phyloP scores from a whole-genome alignment of 2,797 vertebrate species.

The Anguilla obscura region DNA sequence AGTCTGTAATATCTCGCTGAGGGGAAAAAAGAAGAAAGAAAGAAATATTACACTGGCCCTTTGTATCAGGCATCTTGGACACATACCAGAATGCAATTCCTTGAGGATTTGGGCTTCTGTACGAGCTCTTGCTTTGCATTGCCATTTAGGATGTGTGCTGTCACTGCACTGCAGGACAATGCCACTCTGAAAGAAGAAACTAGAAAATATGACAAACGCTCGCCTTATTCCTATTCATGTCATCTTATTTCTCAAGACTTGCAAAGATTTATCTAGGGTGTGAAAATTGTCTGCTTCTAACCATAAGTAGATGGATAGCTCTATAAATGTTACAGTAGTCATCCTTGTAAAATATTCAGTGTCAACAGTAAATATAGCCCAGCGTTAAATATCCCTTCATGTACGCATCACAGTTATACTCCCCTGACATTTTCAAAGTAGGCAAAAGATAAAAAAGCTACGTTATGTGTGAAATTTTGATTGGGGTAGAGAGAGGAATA shows the following conservation, averaged over 20 bases:
- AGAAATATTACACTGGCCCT: background rate
- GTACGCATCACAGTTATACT: background rate
- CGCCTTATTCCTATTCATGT: background rate
- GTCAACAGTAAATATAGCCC: background rate
- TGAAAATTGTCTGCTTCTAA: background rate
- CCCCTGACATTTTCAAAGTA: background rate
- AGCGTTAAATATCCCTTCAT: background rate
- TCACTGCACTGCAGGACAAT: background rate
- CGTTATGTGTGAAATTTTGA: conserved; percentile 16
- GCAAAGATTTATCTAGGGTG: background rate
- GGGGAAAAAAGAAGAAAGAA: background rate
- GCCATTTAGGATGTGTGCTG: background rate
- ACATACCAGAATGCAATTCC: background rate
- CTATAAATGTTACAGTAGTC: background rate
- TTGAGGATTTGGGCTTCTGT: background rate
- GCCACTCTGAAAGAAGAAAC: background rate
- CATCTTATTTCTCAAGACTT: background rate
- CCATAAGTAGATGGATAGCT: background rate
- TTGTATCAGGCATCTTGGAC: background rate
- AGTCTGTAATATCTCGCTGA: background rate
- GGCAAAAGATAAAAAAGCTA: background rate
- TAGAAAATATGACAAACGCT: background rate
- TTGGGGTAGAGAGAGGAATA: background rate
- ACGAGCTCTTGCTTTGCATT: background rate
- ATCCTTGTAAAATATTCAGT: conserved; percentile 15